Conservation (phyloP, 1,140 invertebrate species). For the Aphelenchoides fujianensis region DNA sequence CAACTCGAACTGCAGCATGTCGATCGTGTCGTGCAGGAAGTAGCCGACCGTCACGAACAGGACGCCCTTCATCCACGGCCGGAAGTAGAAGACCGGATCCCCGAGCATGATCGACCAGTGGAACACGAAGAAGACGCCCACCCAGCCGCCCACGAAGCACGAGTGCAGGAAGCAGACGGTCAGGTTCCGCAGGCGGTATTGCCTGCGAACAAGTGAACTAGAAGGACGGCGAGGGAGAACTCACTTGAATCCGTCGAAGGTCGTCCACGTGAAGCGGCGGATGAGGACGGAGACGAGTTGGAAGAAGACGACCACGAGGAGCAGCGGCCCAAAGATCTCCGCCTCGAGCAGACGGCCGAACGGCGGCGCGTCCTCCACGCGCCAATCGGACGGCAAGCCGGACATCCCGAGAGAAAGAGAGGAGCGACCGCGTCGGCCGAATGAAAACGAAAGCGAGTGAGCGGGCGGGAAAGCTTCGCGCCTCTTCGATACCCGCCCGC, state of each 20-base stretch:
- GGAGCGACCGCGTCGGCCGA: no score
- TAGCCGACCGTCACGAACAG: slow-evolving; percentile 40
- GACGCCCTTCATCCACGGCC: slow-evolving; percentile 29
- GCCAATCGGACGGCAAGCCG: background rate
- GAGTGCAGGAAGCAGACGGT: slow-evolving; percentile 49
- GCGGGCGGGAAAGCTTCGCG: no score
- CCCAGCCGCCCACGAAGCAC: slow-evolving; percentile 35
- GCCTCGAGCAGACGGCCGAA: background rate
- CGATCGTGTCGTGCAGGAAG: slow-evolving; percentile 49
- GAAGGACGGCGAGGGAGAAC: background rate
- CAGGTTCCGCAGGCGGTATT: slow-evolving; percentile 52
- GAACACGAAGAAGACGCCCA: slow-evolving; percentile 30
- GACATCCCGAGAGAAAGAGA: background rate
- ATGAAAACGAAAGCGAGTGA: no score
- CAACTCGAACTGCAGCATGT: slow-evolving; percentile 51
- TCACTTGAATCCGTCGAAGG: slow-evolving; percentile 40
- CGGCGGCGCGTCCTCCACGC: background rate
- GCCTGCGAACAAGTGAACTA: slow-evolving; percentile 38
- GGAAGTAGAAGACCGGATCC: slow-evolving; percentile 36
- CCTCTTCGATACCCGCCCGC: no score
- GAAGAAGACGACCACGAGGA: slow-evolving; percentile 35
- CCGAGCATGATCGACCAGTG: slow-evolving; percentile 43
- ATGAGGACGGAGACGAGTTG: slow-evolving; percentile 31
- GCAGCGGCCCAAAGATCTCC: slow-evolving; percentile 24
- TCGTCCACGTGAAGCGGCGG: slow-evolving; percentile 19